phyloP scores from a whole-genome alignment of 2,113 vertebrate species.

The Brachionichthys hirsutus region DNA sequence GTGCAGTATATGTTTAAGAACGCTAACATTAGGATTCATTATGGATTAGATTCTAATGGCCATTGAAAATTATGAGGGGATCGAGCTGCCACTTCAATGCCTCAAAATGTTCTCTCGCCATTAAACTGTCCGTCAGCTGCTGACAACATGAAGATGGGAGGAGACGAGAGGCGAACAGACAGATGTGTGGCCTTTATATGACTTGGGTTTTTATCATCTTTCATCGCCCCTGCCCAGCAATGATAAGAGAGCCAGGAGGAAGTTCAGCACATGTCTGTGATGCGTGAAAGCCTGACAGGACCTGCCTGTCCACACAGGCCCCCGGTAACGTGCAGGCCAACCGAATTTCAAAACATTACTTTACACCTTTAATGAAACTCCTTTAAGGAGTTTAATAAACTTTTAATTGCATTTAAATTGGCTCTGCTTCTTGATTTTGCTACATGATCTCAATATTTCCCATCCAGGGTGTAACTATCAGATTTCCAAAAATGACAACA shows the following conservation, averaged over 20 bases:
- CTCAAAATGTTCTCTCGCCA: slow-evolving; percentile 34
- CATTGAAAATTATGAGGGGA: slow-evolving; percentile 24
- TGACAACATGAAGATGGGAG: slow-evolving; percentile 49
- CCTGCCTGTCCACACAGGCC: slow-evolving; percentile 14
- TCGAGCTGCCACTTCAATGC: slow-evolving; percentile 51
- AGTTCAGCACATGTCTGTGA: slow-evolving; percentile 64
- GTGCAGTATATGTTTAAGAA: not conserved
- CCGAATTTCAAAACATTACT: slow-evolving; percentile 16
- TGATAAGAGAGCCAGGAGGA: slow-evolving; percentile 64
- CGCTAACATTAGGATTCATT: not conserved
- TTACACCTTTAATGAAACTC: slow-evolving; percentile 15
- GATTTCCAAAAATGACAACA: slow-evolving; percentile 26
- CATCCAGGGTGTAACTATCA: slow-evolving; percentile 2
- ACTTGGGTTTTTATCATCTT: slow-evolving; percentile 49
- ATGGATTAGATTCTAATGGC: not conserved
- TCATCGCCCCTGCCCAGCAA: slow-evolving; percentile 19
- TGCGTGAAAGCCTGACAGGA: slow-evolving; percentile 65
- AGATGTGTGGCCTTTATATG: slow-evolving; percentile 60
- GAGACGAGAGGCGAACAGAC: slow-evolving; percentile 55
- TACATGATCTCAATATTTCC: not conserved
- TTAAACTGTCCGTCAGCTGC: slow-evolving; percentile 49
- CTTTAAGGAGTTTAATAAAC: slow-evolving; percentile 2
- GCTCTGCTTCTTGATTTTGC: too few species aligned
- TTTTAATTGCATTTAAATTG: too few species aligned
- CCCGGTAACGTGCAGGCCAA: not conserved